A percentile compares a stretch with the other conserved stretches of the same genome.
phyloP scores from a whole-genome alignment of 2,797 vertebrate genomes.

The Hypotaenidia philippensis region DNA sequence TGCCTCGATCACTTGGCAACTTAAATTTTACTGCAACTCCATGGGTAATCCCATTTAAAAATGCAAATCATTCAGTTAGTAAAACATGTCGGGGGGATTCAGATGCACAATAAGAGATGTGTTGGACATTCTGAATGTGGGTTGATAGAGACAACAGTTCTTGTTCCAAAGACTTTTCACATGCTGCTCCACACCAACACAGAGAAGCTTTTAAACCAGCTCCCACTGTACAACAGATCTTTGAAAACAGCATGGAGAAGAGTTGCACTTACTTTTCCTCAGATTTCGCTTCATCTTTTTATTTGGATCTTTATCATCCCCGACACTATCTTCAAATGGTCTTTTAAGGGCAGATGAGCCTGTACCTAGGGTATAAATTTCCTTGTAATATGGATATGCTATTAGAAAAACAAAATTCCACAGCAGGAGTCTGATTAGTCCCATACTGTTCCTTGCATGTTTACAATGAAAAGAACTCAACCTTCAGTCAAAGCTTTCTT shows the following conservation, averaged over 20 bases:
- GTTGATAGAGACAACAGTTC: not conserved
- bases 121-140: not conserved
- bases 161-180: not conserved
- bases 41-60: not conserved
- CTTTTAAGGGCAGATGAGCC: conserved; percentile 91
- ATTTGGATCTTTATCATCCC: conserved; percentile 97
- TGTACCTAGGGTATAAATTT: conserved; percentile 74
- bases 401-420: conserved; percentile 30
- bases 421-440: conserved; percentile 20
- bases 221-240: not conserved
- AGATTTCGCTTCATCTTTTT: conserved; percentile 99
- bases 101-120: not conserved
- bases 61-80: conserved; percentile 3
- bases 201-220: not conserved
- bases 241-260: not conserved
- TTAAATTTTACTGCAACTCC: not conserved
- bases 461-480: not conserved
- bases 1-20: not conserved
- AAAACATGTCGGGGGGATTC: not conserved
- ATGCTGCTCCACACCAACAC: conserved; percentile 9
- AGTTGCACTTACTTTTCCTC: conserved; percentile 89
- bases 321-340: conserved; percentile 92
- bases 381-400: conserved; percentile 8
- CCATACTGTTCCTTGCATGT: not conserved
- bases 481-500: not conserved